A percentile compares a stretch with the other conserved stretches of the same genome.
Evolutionary conservation across 2,113 vertebrate genomes (phyloP).

Genomic region (Clarias batrachus): DNA sequence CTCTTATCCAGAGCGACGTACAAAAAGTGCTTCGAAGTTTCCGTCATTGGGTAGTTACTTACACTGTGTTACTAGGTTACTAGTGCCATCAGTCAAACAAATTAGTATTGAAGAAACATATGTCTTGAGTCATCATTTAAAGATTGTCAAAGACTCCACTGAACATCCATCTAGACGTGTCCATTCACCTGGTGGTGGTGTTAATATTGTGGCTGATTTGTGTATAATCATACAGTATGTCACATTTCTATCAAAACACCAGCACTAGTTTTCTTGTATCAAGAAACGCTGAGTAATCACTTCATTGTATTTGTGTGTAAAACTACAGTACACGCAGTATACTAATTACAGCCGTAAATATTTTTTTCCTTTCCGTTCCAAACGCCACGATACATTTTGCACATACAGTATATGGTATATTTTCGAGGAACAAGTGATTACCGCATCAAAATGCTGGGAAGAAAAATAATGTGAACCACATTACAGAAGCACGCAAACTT

Average conservation of each 20-base stretch:
- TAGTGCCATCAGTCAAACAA: no score
- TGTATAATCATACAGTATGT: no score
- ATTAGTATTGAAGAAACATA: no score
- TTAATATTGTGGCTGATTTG: no score
- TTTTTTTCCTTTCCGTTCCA: neutral
- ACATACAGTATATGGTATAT: neutral
- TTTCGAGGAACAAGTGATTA: neutral
- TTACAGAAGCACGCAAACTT: neutral
- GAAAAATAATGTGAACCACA: neutral
- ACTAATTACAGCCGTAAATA: neutral
- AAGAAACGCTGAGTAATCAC: neutral
- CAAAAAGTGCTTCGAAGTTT: no score
- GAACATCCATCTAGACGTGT: no score
- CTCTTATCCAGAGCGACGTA: no score
- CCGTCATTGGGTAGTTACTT: no score
- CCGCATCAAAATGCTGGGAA: neutral
- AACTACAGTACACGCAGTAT: neutral
- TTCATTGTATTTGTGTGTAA: neutral
- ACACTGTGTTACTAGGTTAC: no score
- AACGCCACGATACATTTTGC: neutral
- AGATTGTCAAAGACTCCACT: no score
- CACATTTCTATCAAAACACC: neutral
- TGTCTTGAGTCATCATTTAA: no score
- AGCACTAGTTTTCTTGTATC: neutral
- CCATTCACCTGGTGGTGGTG: no score